Conservation (phyloP, 2,888 invertebrate genomes). For the Coremacera marginata region DNA sequence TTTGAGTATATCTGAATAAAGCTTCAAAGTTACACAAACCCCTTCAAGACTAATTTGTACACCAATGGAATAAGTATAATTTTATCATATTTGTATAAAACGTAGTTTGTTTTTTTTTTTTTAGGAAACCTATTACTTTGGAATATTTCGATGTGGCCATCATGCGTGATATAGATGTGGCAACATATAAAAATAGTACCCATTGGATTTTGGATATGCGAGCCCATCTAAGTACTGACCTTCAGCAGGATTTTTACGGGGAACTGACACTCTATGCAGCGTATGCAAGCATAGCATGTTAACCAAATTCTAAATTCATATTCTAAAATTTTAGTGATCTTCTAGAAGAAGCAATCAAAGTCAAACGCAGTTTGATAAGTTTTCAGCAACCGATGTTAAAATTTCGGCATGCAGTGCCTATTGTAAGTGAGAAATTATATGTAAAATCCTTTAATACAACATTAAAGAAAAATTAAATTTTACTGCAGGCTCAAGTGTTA, state of each 20-base stretch:
- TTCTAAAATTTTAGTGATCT: conserved; percentile 57
- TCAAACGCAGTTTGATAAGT: conserved; percentile 47
- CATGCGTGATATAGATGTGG: conserved; percentile 74
- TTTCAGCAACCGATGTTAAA: conserved; percentile 51
- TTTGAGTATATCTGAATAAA: too few species aligned
- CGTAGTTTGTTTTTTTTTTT: too few species aligned
- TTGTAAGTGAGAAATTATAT: conserved; percentile 50
- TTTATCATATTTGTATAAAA: too few species aligned
- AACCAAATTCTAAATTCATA: conserved; percentile 11
- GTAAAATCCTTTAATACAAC: too few species aligned
- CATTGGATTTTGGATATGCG: conserved; percentile 70
- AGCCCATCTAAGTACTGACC: conserved; percentile 66
- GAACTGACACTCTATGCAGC: conserved; percentile 59
- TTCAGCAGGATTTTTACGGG: conserved; percentile 56
- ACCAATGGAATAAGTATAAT: too few species aligned
- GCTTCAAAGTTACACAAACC: too few species aligned
- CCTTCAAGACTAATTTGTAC: too few species aligned
- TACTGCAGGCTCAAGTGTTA: conserved; percentile 70
- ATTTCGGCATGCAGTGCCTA: conserved; percentile 58
- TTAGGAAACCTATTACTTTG: conserved; percentile 74
- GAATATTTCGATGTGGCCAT: conserved; percentile 76
- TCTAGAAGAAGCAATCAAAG: conserved; percentile 51
- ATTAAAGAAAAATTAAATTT: too few species aligned
- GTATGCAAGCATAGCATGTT: conserved; percentile 50
- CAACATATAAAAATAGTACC: conserved; percentile 54